Evolutionary conservation across 2,113 vertebrate genomes (phyloP), one percentile per base, ranked within the genome.

Genomic region (Amphiprion ocellaris): DNA sequence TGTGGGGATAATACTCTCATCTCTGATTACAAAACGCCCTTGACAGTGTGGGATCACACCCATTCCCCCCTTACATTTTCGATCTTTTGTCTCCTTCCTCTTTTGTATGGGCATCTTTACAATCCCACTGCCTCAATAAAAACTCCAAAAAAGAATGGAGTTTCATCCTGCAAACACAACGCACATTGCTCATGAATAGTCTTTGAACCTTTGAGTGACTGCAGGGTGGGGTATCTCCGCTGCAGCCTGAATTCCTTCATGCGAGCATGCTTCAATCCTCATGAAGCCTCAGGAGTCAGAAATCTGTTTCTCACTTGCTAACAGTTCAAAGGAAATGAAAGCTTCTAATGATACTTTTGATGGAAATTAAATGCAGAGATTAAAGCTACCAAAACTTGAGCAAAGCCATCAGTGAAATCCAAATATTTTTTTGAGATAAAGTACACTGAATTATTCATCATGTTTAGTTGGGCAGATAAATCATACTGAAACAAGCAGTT

Each of bases 11-110:
- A 76, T 76, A 65, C 73, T 77, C 74, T 68, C 83, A 74, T 82
- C 81, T 92, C 85, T 62, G 73, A 83, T 93, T 92, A 86, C 92
- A 91, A 84, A 81, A 84, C 58, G 76, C 44, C 79, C 84, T 82
- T 90, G 87, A 81, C 72, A 68, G 46, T 74, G 64, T 59, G 76
- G 76, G 69, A 63, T 63, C 67, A 78, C 81, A 78, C 76, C 79
- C 85, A 74, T 23, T 30, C 65, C 19, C 60, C 69, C 39, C 21
- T 30, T 54, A 47, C 33, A 7, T 63, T 83, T 82, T 46, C 21
- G 24, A 10, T 28, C 81, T 75, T 85, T 89, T 89, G 81, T 90
- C 59, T 56, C 30, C 23, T 44, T 63, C 67, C 19, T 75, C 64
- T 60, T 88, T 87, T 83, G 64, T 82, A 46, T 33, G 0, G 15